Evolutionary conservation across 2,113 vertebrate species (phyloP).

Genomic region (Notiomystis cincta): DNA sequence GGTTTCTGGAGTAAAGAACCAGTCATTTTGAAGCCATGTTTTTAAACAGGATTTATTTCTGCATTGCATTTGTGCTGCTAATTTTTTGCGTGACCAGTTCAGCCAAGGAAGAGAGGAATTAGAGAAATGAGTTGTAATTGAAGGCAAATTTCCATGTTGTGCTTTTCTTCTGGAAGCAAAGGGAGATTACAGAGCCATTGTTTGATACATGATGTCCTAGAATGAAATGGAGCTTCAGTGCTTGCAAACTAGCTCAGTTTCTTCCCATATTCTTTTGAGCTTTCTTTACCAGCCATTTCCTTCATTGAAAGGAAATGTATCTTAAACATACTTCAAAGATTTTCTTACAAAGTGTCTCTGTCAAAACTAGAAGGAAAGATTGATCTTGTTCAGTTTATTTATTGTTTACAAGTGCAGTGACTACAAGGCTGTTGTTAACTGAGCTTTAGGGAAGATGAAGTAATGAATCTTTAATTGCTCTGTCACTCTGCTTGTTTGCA

Average conservation of each 20-base stretch:
- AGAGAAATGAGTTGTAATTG: not conserved
- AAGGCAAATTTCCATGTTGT: not conserved
- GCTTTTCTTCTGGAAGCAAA: not conserved
- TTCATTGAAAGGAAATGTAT: too few relatives aligned
- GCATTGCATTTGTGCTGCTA: not conserved
- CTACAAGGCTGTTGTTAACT: not conserved
- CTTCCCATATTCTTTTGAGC: not conserved
- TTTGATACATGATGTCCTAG: not conserved
- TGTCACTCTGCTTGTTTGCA: conserved; percentile 48
- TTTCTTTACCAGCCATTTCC: not conserved
- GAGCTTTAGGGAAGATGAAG: not conserved
- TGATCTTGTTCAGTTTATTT: not conserved
- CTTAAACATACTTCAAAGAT: too few relatives aligned
- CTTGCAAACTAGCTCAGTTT: not conserved
- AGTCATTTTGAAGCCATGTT: not conserved
- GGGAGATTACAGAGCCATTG: not conserved
- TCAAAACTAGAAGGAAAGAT: not conserved
- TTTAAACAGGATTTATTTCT: not conserved
- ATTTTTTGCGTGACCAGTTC: not conserved
- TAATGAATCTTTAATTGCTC: not conserved
- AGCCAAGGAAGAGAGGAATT: not conserved
- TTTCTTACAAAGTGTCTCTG: not conserved
- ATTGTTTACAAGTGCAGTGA: not conserved
- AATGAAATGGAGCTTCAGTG: not conserved
- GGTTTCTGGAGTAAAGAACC: not conserved